phyloP scores from a whole-genome alignment of 2,797 vertebrate genomes.

The Bryconaethiops microstoma region DNA sequence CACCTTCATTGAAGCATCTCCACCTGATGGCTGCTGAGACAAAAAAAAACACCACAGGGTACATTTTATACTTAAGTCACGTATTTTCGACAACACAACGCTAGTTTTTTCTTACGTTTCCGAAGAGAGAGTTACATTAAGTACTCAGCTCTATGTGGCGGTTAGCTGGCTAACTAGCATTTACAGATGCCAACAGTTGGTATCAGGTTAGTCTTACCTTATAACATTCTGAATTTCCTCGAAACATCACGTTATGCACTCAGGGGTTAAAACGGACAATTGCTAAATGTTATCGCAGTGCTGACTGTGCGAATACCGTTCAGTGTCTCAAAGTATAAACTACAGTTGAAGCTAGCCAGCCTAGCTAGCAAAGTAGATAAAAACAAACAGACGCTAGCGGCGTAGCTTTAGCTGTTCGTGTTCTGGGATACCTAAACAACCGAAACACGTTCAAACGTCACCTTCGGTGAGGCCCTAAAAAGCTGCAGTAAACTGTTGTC shows the following conservation, averaged over 20 bases:
- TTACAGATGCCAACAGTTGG: conserved; percentile 22
- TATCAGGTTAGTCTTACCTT: not conserved
- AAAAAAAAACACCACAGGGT: conserved; percentile 11
- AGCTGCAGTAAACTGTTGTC: not conserved
- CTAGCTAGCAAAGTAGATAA: not conserved
- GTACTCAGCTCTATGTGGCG: not conserved
- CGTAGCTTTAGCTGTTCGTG: not conserved
- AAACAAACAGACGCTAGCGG: conserved; percentile 13
- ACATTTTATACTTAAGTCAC: not conserved
- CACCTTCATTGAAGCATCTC: conserved; percentile 23
- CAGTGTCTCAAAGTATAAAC: not conserved
- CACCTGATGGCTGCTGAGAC: conserved; percentile 26
- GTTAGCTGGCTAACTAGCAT: not conserved
- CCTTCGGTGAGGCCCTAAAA: not conserved
- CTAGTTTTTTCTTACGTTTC: not conserved
- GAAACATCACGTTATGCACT: conserved; percentile 1
- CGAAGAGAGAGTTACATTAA: not conserved
- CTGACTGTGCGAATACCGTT: not conserved
- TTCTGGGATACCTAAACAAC: not conserved
- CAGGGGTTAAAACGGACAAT: not conserved
- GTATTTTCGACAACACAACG: not conserved
- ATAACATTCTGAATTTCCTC: not conserved
- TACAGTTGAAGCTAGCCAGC: too few relatives aligned
- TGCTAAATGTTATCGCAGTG: not conserved
- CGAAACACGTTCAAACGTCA: not conserved